Evolutionary conservation across 2,888 invertebrate genomes (phyloP).

Genomic region (Leptinotarsa haldemani): DNA sequence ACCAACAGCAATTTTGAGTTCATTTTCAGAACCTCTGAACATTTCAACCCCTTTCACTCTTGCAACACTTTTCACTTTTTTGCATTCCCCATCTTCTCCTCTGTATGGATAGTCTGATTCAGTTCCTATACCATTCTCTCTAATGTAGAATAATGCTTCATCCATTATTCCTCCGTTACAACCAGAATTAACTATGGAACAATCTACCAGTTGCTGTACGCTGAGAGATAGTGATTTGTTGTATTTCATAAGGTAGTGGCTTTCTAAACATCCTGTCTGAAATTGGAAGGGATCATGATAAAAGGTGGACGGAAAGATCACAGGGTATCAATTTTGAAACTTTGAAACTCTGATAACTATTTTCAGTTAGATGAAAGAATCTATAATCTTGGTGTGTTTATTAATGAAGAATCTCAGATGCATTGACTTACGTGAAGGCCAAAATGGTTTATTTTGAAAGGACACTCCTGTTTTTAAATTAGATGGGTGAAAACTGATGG

Average conservation of each 20-base stretch:
- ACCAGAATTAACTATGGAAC: not conserved
- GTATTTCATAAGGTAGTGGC: not conserved
- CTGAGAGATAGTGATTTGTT: not conserved
- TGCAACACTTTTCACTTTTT: slow-evolving; percentile 68
- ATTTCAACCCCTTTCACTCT: not conserved
- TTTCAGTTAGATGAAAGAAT: too few relatives aligned
- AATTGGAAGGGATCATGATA: not conserved
- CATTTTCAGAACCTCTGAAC: not conserved
- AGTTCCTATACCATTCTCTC: not conserved
- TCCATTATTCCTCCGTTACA: not conserved
- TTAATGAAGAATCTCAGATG: too few relatives aligned
- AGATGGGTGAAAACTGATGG: too few relatives aligned
- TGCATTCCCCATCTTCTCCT: slow-evolving; percentile 64
- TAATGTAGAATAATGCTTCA: not conserved
- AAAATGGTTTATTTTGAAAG: too few relatives aligned
- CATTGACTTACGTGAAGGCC: too few relatives aligned
- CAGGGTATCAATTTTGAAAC: too few relatives aligned
- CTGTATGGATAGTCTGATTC: not conserved
- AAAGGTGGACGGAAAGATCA: too few relatives aligned
- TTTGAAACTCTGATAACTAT: too few relatives aligned
- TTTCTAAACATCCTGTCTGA: not conserved
- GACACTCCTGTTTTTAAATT: too few relatives aligned
- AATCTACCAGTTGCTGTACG: not conserved
- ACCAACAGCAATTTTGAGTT: slow-evolving; percentile 22
- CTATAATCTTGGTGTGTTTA: too few relatives aligned